Evolutionary conservation across 2,797 vertebrate genomes (phyloP).

Genomic region (Parotocinclus haroldoi): DNA sequence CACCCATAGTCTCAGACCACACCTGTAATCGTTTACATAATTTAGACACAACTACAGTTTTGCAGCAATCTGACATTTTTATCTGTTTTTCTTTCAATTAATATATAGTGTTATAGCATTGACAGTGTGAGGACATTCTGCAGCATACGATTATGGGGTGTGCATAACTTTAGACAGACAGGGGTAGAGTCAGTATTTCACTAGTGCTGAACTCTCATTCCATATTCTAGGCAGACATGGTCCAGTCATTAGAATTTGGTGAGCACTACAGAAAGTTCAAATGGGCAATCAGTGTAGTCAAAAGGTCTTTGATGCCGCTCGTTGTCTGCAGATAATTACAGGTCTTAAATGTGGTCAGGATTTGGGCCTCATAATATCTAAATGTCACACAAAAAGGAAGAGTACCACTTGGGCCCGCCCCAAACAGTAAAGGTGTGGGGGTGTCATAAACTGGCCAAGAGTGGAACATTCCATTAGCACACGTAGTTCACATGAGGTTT

Average conservation of each 20-base stretch:
- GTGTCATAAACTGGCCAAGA: slow-evolving; percentile 42
- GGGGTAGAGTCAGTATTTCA: too few species aligned
- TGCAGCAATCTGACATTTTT: too few species aligned
- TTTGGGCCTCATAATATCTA: slow-evolving; percentile 53
- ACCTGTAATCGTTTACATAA: too few species aligned
- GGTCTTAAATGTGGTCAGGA: slow-evolving; percentile 53
- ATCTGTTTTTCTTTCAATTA: too few species aligned
- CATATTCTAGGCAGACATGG: not conserved
- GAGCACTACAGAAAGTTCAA: slow-evolving; percentile 29
- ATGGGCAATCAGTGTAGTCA: slow-evolving; percentile 31
- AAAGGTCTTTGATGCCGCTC: slow-evolving; percentile 57
- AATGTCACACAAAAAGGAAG: slow-evolving; percentile 44
- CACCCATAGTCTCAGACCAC: too few species aligned
- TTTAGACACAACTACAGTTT: too few species aligned
- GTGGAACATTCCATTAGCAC: slow-evolving; percentile 45
- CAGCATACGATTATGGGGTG: too few species aligned
- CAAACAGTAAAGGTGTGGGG: slow-evolving; percentile 32
- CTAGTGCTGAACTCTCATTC: too few species aligned
- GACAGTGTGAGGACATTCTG: too few species aligned
- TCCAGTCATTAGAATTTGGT: slow-evolving; percentile 1
- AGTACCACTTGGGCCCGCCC: slow-evolving; percentile 21
- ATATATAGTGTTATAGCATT: too few species aligned
- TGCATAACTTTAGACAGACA: too few species aligned
- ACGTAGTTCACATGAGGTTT: slow-evolving; percentile 29
- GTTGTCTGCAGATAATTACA: slow-evolving; percentile 58